A percentile compares a stretch with the other conserved stretches of the same genome.
phyloP scores from a whole-genome alignment of 2,797 vertebrate species.

The Enteromius radiatus region DNA sequence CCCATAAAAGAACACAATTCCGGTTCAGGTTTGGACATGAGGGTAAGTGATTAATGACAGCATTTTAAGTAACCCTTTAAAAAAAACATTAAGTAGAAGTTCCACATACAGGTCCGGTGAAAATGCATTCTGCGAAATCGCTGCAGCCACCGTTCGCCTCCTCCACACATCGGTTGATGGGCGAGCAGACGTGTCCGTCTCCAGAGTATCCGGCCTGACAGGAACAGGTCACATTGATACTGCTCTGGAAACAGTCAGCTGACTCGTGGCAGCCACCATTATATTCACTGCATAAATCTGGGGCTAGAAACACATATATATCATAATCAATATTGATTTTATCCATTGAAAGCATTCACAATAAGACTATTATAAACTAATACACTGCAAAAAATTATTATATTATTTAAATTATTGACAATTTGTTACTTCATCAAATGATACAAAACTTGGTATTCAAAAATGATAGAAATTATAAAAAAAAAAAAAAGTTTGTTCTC shows the following conservation, averaged over 20 bases:
- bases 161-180: conserved; percentile 84
- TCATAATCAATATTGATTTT: not conserved
- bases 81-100: not conserved
- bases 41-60: too few relatives aligned
- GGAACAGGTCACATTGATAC: conserved; percentile 79
- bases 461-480: too few relatives aligned
- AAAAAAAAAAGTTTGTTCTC: too few relatives aligned
- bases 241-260: conserved; percentile 84
- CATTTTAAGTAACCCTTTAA: too few relatives aligned
- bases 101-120: conserved; percentile 87
- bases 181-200: conserved; percentile 84
- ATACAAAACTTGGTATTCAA: too few relatives aligned
- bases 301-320: conserved; percentile 73
- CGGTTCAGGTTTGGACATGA: too few relatives aligned
- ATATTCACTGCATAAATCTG: conserved; percentile 85
- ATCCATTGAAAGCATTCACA: not conserved
- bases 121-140: conserved; percentile 88
- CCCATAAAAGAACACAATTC: too few relatives aligned
- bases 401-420: too few relatives aligned
- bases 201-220: conserved; percentile 83
- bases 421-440: too few relatives aligned
- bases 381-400: not conserved
- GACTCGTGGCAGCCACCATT: conserved; percentile 86
- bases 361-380: not conserved
- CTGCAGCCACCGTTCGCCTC: conserved; percentile 91